Percentiles rank a stretch among this genome's conserved stretches.
Conservation (phyloP, 2,888 invertebrate genomes). For the Caenorhabditis doughertyi region DNA sequence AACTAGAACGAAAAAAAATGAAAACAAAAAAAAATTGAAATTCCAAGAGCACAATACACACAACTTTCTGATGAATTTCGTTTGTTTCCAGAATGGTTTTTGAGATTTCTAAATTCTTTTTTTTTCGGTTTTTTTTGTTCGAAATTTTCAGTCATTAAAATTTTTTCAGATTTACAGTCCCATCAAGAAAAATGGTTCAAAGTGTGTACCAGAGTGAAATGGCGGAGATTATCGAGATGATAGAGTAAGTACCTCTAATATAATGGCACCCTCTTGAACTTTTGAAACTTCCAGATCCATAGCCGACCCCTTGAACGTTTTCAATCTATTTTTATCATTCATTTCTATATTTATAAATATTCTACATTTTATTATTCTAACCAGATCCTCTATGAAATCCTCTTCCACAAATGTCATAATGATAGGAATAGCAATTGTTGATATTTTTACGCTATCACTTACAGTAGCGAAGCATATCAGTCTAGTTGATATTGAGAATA, state of each 20-base stretch:
- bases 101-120: too few relatives aligned
- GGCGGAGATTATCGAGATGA: neutral
- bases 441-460: constrained; percentile 22
- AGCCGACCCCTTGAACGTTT: constrained; percentile 34
- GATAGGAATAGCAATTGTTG: constrained; percentile 16
- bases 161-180: neutral
- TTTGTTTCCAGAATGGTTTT: too few relatives aligned
- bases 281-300: constrained; percentile 18
- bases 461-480: constrained; percentile 30
- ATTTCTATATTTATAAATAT: constrained; percentile 19
- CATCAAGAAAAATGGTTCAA: neutral
- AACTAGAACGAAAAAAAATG: too few relatives aligned
- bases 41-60: too few relatives aligned
- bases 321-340: constrained; percentile 33
- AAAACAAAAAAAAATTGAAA: too few relatives aligned
- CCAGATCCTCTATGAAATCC: constrained; percentile 15
- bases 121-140: too few relatives aligned
- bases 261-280: neutral
- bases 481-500: constrained; percentile 40
- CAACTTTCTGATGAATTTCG: too few relatives aligned
- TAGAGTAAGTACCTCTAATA: neutral
- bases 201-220: neutral
- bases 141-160: too few relatives aligned
- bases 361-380: constrained; percentile 22
- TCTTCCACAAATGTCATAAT: constrained; percentile 14